Evolutionary conservation across 2,888 invertebrate genomes (phyloP), one percentile per base, ranked within the genome.

Genomic region (Antitype chi): DNA sequence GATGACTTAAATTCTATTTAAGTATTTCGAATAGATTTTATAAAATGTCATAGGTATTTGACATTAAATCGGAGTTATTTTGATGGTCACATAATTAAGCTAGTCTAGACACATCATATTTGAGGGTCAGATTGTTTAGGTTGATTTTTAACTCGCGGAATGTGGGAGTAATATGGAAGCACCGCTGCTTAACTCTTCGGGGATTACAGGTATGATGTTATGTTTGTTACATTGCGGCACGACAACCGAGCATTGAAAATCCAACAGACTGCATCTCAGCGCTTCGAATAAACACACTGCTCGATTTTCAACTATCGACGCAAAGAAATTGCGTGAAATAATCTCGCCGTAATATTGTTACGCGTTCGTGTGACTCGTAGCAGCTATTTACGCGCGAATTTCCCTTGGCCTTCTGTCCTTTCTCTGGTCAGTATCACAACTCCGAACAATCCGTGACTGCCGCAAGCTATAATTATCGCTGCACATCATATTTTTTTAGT

Each of bases 401-500:
- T 25, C 15, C 25, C 57, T n/a, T n/a, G 11, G n/a, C 55, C 70
- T 82, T 85, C 78, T 82, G 68, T 0, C 15, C 20, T 9, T 32
- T 57, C 0, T 25, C 4, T 20, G 11, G 0, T 2, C 49, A 32
- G 15, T 55, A 38, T 28, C 13, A 1, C 11, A 13, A n/a, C 52
- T 60, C 23, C 15, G 49, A 38, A 60, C 32, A n/a, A 66, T 82
- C 72, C 85, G 85, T 82, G 82, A 76, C 75, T 72, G 82, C 87
- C 75, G 13, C 66, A 17, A 73, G 88, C 72, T 55, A 77, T 74
- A 86, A 88, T 88, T 88, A 88, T 78, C 76, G 49, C 73, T 81
- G 76, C 74, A 59, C 78, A 74, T 85, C 77, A 72, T 81, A 85
- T 72, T 80, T 85, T 87, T 88, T 85, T 81, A 72, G 69, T 78